Conservation (phyloP, 2,797 vertebrate genomes). For the Rhadinocentrus ornatus region DNA sequence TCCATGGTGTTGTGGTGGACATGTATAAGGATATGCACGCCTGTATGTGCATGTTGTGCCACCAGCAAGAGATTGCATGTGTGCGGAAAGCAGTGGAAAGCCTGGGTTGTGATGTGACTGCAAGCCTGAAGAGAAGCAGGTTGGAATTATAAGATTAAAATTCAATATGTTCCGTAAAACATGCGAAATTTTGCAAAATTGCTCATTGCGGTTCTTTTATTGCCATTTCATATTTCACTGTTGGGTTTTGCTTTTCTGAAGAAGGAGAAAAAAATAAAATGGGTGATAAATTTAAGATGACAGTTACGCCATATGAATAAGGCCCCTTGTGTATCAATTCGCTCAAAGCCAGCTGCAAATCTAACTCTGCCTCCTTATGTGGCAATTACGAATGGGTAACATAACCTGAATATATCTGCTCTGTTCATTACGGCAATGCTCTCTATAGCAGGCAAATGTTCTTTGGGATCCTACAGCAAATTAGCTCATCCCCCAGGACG, state of each 20-base stretch:
- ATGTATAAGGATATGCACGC: conserved; percentile 57
- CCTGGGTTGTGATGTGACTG: conserved; percentile 10
- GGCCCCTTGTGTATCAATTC: conserved; percentile 64
- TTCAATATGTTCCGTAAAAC: conserved; percentile 7
- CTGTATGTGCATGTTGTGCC: conserved; percentile 46
- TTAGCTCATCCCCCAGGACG: conserved; percentile 70
- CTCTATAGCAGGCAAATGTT: conserved; percentile 70
- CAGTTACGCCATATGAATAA: conserved; percentile 62
- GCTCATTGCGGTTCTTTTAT: conserved; percentile 26
- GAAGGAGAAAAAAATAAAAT: conserved; percentile 51
- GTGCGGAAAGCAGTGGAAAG: conserved; percentile 21
- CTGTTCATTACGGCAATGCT: conserved; percentile 62
- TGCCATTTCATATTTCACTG: conserved; percentile 23
- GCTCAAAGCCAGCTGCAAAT: conserved; percentile 71
- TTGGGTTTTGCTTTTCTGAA: conserved; percentile 31
- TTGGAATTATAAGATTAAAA: conserved; percentile 2
- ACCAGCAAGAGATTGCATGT: conserved; percentile 26
- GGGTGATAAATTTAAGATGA: conserved; percentile 71
- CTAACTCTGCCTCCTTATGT: conserved; percentile 72
- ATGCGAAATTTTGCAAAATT: conserved; percentile 28
- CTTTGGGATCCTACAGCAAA: conserved; percentile 71
- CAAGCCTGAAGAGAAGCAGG: background rate
- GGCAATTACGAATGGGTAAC: conserved; percentile 73
- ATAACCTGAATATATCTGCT: conserved; percentile 66
- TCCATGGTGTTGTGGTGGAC: conserved; percentile 68